Evolutionary conservation across 1,140 invertebrate species (phyloP), one percentile per base, ranked within the genome.

Genomic region (Drepana arcuata): DNA sequence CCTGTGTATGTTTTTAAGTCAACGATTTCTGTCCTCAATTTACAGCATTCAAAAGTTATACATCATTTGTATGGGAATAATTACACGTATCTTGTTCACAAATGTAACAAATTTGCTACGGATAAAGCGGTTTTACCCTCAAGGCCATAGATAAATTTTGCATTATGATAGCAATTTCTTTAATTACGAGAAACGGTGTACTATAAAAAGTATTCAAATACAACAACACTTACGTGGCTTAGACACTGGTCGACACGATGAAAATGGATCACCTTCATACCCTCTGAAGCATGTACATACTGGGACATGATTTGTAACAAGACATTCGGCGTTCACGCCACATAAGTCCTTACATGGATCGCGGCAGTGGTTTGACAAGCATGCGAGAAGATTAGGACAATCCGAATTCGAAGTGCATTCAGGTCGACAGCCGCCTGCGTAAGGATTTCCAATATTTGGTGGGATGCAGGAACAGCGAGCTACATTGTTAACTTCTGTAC

Each of bases 311-410:
- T 93, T 92, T 1, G 91, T 89, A 0, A 95, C 93, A 37, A 86
- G 85, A 63, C 94, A 96, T 65, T 93, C 89, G 1, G 93, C 92
- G 63, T 95, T 94, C 0, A 86, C 64, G 15, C 94, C 94, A 66
- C 95, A 96, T 26, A 94, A 86, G 16, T 93, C 93, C 35, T 88
- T 90, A 67, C 95, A 96, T n/a, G 94, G 94, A 85, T 96, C 91
- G 48, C 92, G 84, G 58, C 95, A 97, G 54, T 94, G 89, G 52
- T 93, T 91, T 45, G 92, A 91, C 16, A 95, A 83, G 72, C 95
- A 97, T 16, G 93, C 90, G 26, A 93, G 70, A 54, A 92, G 85
- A 50, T 89, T 90, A 0, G 92, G 86, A 72, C 95, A 97, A 50
- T 96, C 93, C 0, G 91, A 88, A 69, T 92, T 93, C 39, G 90